Evolutionary conservation across 2,113 vertebrate genomes (phyloP), one percentile per base, ranked within the genome.

Genomic region (Romanogobio albipinnatus): DNA sequence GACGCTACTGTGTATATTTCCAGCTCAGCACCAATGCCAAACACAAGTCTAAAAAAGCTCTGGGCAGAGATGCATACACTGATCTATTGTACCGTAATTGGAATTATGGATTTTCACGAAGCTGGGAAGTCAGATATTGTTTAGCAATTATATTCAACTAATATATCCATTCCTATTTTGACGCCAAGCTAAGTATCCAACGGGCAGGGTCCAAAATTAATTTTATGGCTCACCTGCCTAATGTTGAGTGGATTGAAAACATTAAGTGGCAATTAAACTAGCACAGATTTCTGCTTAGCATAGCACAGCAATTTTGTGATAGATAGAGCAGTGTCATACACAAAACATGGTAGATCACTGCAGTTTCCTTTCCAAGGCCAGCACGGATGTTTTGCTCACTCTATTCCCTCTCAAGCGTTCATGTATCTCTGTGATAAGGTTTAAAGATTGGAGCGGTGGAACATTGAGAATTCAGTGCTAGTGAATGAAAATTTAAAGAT

Each of bases 1-100:
- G 14, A 29, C 64, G 75, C 10, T 51, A 76, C 49, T 76, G 73
- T 62, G 80, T 51, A 43, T 53, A 49, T 73, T 78, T 73, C 49
- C 29, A 56, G 33, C 83, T 76, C 24, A 17, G 51, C 13, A 39
- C 26, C 22, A 76, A 87, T 85, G 83, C 86, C 83, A 85, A 84
- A 33, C 59, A 17, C 75, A 81, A 76, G 59, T 84, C 71, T 62
- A 53, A 45, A 82, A 66, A 68, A 84, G 26, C 47, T 68, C 47
- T 58, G 74, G 76, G 82, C 22, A 36, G 33, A 81, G 47, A 73
- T 81, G 33, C 59, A 45, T 81, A 73, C 39, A 61, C 51, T 56
- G 39, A 84, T 79, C 62, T 84, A 24, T 75, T 43, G 33, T 45
- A 56, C 49, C 61, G 10, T 59, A 51, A 78, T 73, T 86, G 19